Conservation (phyloP, 2,797 vertebrate species). For the Loris lydekkerianus region DNA sequence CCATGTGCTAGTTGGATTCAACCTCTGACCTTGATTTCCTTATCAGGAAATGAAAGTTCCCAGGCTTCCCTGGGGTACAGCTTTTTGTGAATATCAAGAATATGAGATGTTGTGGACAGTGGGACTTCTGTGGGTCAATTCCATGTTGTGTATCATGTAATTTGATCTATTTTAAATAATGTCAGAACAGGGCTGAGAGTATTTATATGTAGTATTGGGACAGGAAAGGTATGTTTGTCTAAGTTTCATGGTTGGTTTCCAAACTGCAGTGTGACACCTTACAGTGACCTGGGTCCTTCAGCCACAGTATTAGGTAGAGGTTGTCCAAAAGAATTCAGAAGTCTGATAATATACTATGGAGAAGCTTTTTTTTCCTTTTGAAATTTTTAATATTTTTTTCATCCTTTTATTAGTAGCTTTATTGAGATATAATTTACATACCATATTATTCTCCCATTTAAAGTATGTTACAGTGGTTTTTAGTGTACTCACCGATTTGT, state of each 20-base stretch:
- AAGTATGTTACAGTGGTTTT: neutral
- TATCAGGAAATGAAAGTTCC: neutral
- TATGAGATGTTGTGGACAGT: neutral
- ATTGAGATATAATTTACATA: neutral
- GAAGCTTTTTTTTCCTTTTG: neutral
- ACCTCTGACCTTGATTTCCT: neutral
- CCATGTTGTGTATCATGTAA: neutral
- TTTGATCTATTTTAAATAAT: neutral
- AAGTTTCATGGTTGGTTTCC: neutral
- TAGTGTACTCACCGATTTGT: neutral
- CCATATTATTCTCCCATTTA: neutral
- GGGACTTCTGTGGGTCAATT: neutral
- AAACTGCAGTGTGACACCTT: neutral
- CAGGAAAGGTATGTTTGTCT: neutral
- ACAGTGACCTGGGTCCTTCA: neutral
- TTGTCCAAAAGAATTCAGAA: too few species aligned
- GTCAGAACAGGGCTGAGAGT: neutral
- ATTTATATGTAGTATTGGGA: neutral
- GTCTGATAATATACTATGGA: neutral
- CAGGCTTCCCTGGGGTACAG: neutral
- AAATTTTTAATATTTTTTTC: neutral
- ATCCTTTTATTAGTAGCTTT: neutral
- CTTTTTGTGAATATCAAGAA: neutral
- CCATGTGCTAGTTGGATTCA: neutral
- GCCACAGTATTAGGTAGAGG: neutral